A percentile compares a stretch with the other conserved stretches of the same genome.
phyloP scores from a whole-genome alignment of 37 sponge, comb jelly and placozoan genomes.

The Agelas oroides region DNA sequence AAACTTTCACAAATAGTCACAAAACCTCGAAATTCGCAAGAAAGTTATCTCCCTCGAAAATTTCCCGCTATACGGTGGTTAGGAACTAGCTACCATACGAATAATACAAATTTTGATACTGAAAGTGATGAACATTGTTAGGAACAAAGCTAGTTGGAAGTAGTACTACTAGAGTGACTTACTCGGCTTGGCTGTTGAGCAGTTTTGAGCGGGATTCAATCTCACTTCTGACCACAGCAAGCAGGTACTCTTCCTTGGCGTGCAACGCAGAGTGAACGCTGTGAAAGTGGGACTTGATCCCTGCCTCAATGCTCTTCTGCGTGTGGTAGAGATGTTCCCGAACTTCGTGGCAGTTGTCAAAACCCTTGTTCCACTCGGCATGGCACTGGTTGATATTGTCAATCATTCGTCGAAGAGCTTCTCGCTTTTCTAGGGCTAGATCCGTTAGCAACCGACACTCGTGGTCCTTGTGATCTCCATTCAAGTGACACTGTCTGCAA shows the following conservation, averaged over 20 bases:
- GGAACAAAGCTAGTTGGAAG: no score
- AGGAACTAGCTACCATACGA: no score
- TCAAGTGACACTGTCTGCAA: slow-evolving; percentile 4
- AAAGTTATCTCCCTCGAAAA: no score
- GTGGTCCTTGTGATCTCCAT: slow-evolving; percentile 27
- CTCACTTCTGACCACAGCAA: slow-evolving; percentile 10
- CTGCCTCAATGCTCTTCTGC: background rate
- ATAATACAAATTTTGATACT: no score
- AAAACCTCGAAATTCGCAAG: no score
- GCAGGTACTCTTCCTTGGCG: slow-evolving; percentile 15
- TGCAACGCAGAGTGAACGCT: slow-evolving; percentile 1
- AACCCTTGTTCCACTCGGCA: slow-evolving; percentile 26
- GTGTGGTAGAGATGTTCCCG: background rate
- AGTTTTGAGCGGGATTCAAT: slow-evolving; percentile 7
- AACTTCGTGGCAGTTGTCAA: slow-evolving; percentile 26
- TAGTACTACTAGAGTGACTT: no score
- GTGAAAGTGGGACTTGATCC: slow-evolving; percentile 30
- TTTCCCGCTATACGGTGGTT: no score
- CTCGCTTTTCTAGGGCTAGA: slow-evolving; percentile 19
- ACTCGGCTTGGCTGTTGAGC: slow-evolving; percentile 34
- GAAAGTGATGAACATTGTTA: slow-evolving; percentile 6
- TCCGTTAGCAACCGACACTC: slow-evolving; percentile 25
- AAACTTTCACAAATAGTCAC: no score
- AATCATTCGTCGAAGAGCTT: background rate
- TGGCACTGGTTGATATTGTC: background rate